Percentiles rank a stretch among this genome's conserved stretches.
phyloP scores from a whole-genome alignment of 2,797 vertebrate species.

The Pseudotriccus pelzelni region DNA sequence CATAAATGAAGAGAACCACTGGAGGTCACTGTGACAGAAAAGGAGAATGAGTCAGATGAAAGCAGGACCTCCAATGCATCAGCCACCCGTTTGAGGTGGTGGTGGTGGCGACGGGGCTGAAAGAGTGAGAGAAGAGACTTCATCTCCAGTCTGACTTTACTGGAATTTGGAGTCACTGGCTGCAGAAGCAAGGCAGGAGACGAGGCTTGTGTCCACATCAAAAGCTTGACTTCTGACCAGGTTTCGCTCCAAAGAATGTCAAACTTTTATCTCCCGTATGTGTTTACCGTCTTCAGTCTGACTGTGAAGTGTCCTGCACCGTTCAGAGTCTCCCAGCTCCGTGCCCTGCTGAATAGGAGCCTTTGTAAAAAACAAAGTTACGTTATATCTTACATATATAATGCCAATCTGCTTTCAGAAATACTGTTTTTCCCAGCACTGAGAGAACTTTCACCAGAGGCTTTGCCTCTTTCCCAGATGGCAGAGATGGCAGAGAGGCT shows the following conservation, averaged over 20 bases:
- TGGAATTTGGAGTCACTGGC: not conserved
- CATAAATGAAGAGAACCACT: conserved; percentile 23
- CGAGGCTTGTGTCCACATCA: not conserved
- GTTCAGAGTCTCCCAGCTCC: not conserved
- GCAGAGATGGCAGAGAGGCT: not conserved
- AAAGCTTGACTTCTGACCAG: not conserved
- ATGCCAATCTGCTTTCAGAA: not conserved
- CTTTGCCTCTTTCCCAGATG: not conserved
- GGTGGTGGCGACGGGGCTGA: not conserved
- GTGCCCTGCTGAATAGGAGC: not conserved
- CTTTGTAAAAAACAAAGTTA: not conserved
- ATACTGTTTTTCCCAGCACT: not conserved
- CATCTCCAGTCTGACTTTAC: not conserved
- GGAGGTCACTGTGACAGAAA: conserved; percentile 60
- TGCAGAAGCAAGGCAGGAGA: conserved; percentile 1
- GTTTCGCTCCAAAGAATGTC: not conserved
- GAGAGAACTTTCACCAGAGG: not conserved
- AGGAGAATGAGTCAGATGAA: not conserved
- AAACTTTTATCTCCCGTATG: not conserved
- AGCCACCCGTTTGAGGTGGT: not conserved
- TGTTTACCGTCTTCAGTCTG: not conserved
- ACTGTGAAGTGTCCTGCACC: not conserved
- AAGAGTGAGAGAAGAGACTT: not conserved
- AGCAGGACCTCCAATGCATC: not conserved
- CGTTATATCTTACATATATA: not conserved